Conservation (phyloP, 2,797 vertebrate species). For the Parambassis ranga region DNA sequence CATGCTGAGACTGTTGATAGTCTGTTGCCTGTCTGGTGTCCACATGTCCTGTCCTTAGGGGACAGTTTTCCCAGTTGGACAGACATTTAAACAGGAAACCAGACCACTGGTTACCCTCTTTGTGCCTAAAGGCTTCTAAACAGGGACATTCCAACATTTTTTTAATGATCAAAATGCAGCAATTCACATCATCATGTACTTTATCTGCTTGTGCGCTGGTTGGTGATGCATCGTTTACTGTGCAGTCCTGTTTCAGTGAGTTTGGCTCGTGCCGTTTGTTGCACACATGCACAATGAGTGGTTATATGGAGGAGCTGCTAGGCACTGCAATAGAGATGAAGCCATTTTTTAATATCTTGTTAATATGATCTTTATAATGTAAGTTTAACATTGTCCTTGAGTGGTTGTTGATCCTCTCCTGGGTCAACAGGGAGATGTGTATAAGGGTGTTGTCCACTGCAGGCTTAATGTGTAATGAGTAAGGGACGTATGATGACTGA, state of each 20-base stretch:
- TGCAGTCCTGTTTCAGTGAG: no score
- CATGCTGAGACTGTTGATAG: neutral
- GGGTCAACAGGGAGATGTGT: no score
- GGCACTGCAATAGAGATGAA: no score
- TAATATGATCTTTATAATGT: neutral
- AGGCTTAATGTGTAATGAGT: no score
- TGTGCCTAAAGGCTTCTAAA: neutral
- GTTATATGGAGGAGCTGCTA: no score
- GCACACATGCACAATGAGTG: no score
- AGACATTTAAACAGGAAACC: constrained; percentile 59
- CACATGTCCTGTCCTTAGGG: constrained; percentile 47
- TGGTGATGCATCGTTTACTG: no score
- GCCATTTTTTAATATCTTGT: neutral
- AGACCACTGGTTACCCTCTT: constrained; percentile 12
- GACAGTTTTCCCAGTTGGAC: constrained; percentile 13
- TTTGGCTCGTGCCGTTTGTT: no score
- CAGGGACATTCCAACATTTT: constrained; percentile 5
- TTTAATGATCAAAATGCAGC: no score
- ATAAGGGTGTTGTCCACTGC: no score
- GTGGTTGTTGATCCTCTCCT: neutral
- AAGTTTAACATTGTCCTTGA: constrained; percentile 7
- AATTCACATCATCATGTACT: neutral
- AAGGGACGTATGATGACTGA: no score
- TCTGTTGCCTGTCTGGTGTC: constrained; percentile 39
- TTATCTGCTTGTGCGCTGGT: no score